phyloP scores from a whole-genome alignment of 2,797 vertebrate genomes.

The Spinibarbus caldwelli region DNA sequence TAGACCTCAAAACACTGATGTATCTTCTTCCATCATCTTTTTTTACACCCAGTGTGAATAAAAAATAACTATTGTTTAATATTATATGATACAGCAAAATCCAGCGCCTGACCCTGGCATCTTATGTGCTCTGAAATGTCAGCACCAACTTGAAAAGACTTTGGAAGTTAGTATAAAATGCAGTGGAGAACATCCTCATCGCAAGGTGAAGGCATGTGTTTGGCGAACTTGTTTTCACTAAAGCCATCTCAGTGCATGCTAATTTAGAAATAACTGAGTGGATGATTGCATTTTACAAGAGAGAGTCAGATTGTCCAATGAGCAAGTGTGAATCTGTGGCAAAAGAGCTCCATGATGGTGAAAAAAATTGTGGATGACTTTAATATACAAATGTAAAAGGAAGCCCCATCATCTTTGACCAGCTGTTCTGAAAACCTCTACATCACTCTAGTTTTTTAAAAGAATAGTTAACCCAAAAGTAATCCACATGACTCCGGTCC shows the following conservation, averaged over 20 bases:
- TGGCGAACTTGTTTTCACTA: too few species aligned
- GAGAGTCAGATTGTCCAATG: too few species aligned
- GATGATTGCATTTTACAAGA: too few species aligned
- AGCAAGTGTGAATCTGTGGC: not conserved
- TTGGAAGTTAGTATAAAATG: not conserved
- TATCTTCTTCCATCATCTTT: not conserved
- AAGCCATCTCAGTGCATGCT: not conserved
- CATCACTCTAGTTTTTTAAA: too few species aligned
- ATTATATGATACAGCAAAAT: not conserved
- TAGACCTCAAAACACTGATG: not conserved
- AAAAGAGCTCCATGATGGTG: not conserved
- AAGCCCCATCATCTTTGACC: too few species aligned
- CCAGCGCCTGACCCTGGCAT: not conserved
- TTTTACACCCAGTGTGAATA: not conserved
- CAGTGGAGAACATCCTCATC: not conserved
- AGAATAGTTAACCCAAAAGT: too few species aligned
- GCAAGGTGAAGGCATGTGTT: not conserved
- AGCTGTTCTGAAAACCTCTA: too few species aligned
- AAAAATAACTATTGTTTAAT: not conserved
- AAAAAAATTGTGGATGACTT: not conserved
- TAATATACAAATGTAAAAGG: not conserved
- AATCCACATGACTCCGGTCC: too few species aligned
- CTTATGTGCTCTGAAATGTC: not conserved
- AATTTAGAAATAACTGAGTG: too few species aligned
- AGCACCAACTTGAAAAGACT: not conserved